Percentiles rank a stretch among this genome's conserved stretches.
phyloP scores from a whole-genome alignment of 2,888 invertebrate species.

The Auanema freiburgensis region DNA sequence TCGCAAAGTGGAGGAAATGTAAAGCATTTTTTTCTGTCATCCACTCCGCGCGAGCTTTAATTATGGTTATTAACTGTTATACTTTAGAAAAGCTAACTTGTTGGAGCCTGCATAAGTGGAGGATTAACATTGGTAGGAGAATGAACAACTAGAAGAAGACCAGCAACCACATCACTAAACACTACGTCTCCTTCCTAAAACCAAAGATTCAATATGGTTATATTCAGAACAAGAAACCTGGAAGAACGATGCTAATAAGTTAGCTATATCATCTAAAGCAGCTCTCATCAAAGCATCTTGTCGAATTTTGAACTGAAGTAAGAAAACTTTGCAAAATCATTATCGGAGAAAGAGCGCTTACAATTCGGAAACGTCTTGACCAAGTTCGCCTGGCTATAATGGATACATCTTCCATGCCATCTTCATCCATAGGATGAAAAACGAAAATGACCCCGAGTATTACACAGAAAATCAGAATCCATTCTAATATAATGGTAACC shows the following conservation, averaged over 20 bases:
- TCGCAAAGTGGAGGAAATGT: constrained; percentile 73
- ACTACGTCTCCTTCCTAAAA: constrained; percentile 73
- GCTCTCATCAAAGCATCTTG: constrained; percentile 54
- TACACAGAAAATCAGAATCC: constrained; percentile 53
- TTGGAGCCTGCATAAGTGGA: constrained; percentile 23
- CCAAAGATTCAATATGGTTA: background rate
- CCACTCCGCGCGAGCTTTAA: constrained; percentile 12
- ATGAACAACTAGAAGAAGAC: constrained; percentile 76
- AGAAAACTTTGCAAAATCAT: background rate
- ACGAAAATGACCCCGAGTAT: constrained; percentile 48
- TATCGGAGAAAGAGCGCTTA: constrained; percentile 17
- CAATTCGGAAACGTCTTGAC: constrained; percentile 47
- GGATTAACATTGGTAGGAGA: constrained; percentile 48
- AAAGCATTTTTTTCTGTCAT: constrained; percentile 35
- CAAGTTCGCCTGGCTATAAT: constrained; percentile 48
- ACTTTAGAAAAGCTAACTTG: constrained; percentile 12
- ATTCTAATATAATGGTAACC: constrained; percentile 56
- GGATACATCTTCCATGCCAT: constrained; percentile 43
- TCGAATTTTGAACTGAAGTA: constrained; percentile 57
- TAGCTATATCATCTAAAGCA: constrained; percentile 61
- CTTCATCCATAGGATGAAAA: constrained; percentile 40
- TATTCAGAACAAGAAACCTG: constrained; percentile 25
- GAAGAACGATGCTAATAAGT: constrained; percentile 60
- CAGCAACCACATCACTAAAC: constrained; percentile 84
- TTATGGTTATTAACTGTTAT: background rate